These are phyloP conservation scores for Cosmia pyralina DNA, from an alignment of 2,888 invertebrate species.

Conservation along the genomic window DNA sequence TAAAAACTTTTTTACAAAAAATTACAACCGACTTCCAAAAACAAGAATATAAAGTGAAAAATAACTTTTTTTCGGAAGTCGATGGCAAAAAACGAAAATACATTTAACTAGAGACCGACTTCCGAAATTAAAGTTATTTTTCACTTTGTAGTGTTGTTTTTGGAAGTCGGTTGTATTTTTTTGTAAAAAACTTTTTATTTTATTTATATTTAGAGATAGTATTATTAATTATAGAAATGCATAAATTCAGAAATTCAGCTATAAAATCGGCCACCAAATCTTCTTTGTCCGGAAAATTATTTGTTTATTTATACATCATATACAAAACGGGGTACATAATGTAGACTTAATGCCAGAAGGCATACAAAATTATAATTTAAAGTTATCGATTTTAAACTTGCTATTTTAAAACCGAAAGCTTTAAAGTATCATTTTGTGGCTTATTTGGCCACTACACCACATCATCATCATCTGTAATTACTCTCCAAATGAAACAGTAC, in stretches of 20 bases:
- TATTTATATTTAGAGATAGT: neutral
- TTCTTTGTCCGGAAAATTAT: neutral
- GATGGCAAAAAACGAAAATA: no score
- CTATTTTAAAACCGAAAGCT: no score
- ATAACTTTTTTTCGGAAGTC: no score
- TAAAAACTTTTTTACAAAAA: no score
- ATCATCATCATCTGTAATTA: constrained; percentile 52
- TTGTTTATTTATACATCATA: neutral
- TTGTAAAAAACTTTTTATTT: no score
- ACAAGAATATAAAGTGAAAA: no score
- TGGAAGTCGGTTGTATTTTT: no score
- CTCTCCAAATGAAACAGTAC: constrained; percentile 40
- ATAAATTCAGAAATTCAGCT: neutral
- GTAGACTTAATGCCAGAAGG: neutral
- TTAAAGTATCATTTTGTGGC: no score
- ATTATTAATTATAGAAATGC: neutral
- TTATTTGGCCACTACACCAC: constrained; percentile 1
- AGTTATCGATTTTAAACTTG: neutral
- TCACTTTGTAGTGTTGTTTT: no score
- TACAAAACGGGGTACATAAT: neutral
- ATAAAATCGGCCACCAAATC: neutral
- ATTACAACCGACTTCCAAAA: no score
- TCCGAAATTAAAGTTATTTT: no score
- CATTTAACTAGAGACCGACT: no score
- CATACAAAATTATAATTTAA: neutral